Conservation (phyloP, 2,888 invertebrate species). For the Chloroclystis v-ata region DNA sequence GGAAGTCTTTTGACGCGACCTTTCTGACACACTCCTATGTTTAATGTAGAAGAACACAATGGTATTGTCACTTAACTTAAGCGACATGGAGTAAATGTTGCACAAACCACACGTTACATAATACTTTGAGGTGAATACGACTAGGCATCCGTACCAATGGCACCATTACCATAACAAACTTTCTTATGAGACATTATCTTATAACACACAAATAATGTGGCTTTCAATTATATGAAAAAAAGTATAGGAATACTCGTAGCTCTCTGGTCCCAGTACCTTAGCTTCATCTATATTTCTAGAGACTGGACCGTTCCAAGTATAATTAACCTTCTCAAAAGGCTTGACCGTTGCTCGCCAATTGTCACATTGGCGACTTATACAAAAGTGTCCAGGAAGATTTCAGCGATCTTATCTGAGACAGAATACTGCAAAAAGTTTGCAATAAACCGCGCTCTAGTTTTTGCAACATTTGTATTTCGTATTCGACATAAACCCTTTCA, state of each 20-base stretch:
- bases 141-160: slow-evolving; percentile 1
- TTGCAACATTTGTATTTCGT: slow-evolving; percentile 7
- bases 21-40: slow-evolving; percentile 11
- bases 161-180: neutral
- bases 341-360: too few species aligned
- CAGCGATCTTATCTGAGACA: too few species aligned
- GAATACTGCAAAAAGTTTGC: neutral
- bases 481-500: neutral
- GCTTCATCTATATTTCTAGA: too few species aligned
- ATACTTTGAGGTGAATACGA: slow-evolving; percentile 10
- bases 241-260: too few species aligned
- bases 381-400: too few species aligned
- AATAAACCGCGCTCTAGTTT: slow-evolving; percentile 13
- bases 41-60: slow-evolving; percentile 4
- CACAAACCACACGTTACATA: slow-evolving; percentile 19
- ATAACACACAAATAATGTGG: too few species aligned
- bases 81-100: slow-evolving; percentile 8
- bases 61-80: slow-evolving; percentile 8
- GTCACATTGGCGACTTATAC: too few species aligned
- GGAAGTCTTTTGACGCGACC: neutral
- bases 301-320: too few species aligned
- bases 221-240: too few species aligned
- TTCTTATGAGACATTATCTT: too few species aligned
- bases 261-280: too few species aligned
- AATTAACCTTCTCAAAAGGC: too few species aligned